phyloP scores from a whole-genome alignment of 2,113 vertebrate species.

The Irena cyanogastra region DNA sequence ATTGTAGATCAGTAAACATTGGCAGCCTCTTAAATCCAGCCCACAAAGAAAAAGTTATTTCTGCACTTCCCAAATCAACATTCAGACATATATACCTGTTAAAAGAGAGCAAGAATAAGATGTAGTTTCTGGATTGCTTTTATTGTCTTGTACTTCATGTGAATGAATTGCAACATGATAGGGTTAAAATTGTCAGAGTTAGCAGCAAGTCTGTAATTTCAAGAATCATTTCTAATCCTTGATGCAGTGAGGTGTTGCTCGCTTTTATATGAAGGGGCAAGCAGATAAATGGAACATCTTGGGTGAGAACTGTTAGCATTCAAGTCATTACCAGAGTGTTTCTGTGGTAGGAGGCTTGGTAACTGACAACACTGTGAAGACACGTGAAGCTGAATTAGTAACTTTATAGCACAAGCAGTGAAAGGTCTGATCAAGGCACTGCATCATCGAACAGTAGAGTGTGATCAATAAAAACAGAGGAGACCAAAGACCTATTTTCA shows the following conservation, averaged over 20 bases:
- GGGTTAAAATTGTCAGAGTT: background rate
- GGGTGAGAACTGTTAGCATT: background rate
- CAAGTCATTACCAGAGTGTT: background rate
- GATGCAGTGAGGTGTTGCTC: background rate
- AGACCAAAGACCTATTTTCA: background rate
- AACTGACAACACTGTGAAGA: background rate
- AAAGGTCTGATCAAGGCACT: background rate
- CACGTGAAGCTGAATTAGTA: background rate
- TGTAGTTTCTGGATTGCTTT: background rate
- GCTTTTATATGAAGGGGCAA: background rate
- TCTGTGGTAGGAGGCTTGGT: background rate
- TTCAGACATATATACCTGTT: background rate
- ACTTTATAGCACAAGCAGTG: background rate
- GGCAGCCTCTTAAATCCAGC: background rate
- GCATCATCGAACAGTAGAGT: background rate
- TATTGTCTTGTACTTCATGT: background rate
- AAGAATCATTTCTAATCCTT: background rate
- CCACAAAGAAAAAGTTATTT: background rate
- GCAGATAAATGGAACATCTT: background rate
- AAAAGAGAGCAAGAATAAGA: background rate
- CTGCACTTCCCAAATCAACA: background rate
- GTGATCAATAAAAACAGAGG: background rate
- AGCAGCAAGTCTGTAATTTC: background rate
- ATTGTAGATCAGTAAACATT: background rate
- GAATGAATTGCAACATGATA: background rate